Evolutionary conservation across 1,140 invertebrate species (phyloP).

Genomic region (Notospermus geniculatus): DNA sequence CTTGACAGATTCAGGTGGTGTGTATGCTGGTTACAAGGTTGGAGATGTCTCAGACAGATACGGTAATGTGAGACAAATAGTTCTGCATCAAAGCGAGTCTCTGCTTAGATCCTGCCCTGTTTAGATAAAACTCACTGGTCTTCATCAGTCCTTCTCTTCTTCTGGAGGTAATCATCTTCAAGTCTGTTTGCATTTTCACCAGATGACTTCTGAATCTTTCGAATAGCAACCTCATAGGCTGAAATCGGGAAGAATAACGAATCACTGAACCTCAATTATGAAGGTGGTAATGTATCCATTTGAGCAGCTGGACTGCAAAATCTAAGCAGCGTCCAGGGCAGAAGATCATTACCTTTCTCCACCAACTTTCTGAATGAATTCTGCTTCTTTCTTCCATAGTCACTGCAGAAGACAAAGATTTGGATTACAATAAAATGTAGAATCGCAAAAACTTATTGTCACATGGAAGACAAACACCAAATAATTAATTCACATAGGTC

Average conservation of each 20-base stretch:
- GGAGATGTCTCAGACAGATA: no score
- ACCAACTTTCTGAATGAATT: constrained; percentile 67
- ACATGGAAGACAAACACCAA: no score
- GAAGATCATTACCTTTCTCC: constrained; percentile 59
- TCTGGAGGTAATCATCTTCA: neutral
- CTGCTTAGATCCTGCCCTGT: no score
- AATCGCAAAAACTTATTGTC: no score
- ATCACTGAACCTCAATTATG: neutral
- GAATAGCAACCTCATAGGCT: neutral
- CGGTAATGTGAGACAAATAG: no score
- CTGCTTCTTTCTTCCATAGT: constrained; percentile 69
- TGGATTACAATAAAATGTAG: constrained; percentile 1
- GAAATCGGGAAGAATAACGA: neutral
- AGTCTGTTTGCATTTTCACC: neutral
- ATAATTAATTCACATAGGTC: no score
- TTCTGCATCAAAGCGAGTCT: no score
- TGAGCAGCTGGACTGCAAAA: neutral
- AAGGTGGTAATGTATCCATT: neutral
- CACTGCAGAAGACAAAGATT: constrained; percentile 33
- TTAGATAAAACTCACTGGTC: neutral
- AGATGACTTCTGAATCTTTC: neutral
- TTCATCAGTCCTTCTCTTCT: constrained; percentile 7
- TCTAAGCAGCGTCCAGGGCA: neutral
- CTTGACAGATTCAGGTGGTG: no score
- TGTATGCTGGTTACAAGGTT: no score